phyloP scores from a whole-genome alignment of 2,888 invertebrate genomes.

The Clunio marinus region DNA sequence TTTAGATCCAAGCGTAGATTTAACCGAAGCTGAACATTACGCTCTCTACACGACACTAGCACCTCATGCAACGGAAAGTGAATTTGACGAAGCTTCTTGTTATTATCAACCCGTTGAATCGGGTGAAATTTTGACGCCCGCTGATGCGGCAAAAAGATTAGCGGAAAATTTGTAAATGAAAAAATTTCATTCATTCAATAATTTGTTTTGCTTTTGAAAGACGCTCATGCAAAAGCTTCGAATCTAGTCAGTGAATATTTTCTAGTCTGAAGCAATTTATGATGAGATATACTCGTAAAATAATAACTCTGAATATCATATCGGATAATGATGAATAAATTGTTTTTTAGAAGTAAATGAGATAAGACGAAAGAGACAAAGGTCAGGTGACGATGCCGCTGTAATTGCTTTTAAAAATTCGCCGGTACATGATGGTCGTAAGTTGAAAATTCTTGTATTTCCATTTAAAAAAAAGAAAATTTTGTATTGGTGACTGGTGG shows the following conservation, averaged over 20 bases:
- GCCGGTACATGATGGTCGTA: conserved; percentile 34
- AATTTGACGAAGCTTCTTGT: conserved; percentile 83
- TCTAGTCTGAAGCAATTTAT: too few species aligned
- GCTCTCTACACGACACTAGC: conserved; percentile 82
- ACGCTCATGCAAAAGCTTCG: too few species aligned
- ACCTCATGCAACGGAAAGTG: conserved; percentile 79
- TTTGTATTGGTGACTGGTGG: conserved; percentile 3
- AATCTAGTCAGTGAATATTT: too few species aligned
- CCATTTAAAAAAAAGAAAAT: background rate
- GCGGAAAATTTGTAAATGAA: conserved; percentile 42
- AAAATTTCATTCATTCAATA: too few species aligned
- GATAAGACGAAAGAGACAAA: conserved; percentile 59
- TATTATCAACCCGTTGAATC: conserved; percentile 82
- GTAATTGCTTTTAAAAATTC: conserved; percentile 29
- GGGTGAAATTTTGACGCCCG: conserved; percentile 60
- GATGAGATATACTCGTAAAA: too few species aligned
- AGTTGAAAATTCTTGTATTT: conserved; percentile 19
- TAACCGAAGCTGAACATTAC: conserved; percentile 84
- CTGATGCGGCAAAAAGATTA: conserved; percentile 49
- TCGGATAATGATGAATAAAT: background rate
- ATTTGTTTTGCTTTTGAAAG: too few species aligned
- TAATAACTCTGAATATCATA: too few species aligned
- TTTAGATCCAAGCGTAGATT: conserved; percentile 58
- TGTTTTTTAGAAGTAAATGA: conserved; percentile 56
- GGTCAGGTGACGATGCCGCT: conserved; percentile 52